Base-by-base conservation (phyloP, 2,888 invertebrate species). In the Plusia festucae region DNA sequence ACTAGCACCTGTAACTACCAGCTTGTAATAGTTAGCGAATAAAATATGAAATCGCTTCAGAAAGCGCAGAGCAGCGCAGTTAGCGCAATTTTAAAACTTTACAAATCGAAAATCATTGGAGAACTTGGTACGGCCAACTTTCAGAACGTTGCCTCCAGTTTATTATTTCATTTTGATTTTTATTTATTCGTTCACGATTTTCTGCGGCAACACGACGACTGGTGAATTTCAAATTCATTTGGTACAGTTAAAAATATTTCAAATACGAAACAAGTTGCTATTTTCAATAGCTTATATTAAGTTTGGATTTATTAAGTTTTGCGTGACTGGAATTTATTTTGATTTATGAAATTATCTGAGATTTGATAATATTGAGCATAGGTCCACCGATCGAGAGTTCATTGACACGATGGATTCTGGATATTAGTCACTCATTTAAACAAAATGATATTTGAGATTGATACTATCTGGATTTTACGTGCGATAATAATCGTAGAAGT, bases 101-200 rank as follows among this genome's bases (percentile, higher is more conserved):
- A 72, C 70, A 79, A 81, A 81, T 81, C 70, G 79, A 78, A 78
- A 81, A 81, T 81, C 79, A 81, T 76, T 73, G 79, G 73, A 69
- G 68, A 74, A 79, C 76, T 81, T 76, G 58, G 46, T 51, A 65
- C 81, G 73, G 67, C 64, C 70, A 76, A 79, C 66, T 79, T 74
- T 46, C 71, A 40, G 74, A 66, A 71, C 76, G 66, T 68, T 71
- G 65, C 72, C 55, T 58, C 66, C 62, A 79, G 75, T 82, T 82
- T 84, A 82, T 85, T 82, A 84, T 85, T 85, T 82, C 75, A 83
- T 82, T 83, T 81, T 76, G 58, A 79, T 81, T 77, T 82, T 76
- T 84, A 83, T 85, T 85, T 85, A 85, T 83, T 83, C 81, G 74
- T 70, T 67, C 72, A 57, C 68, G 73, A 81, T 79, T 81, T 77